Conservation (phyloP, 2,888 invertebrate genomes). For the Nephrotoma guestfalica region DNA sequence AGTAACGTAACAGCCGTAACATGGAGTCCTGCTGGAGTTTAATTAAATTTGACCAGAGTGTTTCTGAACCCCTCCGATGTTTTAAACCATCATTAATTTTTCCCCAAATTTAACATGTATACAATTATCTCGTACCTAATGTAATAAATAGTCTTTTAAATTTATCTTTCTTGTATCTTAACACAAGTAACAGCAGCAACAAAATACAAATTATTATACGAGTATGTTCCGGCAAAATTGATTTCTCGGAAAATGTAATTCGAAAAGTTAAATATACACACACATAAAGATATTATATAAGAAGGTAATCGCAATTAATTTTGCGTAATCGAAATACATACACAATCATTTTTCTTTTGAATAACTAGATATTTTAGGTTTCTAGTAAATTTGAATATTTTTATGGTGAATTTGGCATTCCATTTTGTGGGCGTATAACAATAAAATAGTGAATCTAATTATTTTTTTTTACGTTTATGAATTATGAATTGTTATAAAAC, state of each 20-base stretch:
- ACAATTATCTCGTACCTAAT: background rate
- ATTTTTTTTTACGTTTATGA: background rate
- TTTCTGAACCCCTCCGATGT: background rate
- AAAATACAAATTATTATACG: background rate
- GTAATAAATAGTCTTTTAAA: background rate
- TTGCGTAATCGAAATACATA: background rate
- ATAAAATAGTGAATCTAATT: background rate
- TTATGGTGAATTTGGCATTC: background rate
- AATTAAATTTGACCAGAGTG: background rate
- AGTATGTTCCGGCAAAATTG: background rate
- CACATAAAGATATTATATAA: background rate
- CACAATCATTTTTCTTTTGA: background rate
- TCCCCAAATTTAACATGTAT: background rate
- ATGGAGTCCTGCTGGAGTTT: background rate
- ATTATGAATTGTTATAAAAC: background rate
- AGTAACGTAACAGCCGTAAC: background rate
- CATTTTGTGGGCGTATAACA: background rate
- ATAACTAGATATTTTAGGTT: background rate
- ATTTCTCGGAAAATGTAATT: background rate
- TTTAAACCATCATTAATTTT: background rate
- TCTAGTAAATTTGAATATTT: background rate
- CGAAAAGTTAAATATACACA: background rate
- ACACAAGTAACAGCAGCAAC: background rate
- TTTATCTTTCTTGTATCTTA: background rate
- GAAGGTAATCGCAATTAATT: background rate